These are phyloP conservation scores for Drosophila willistoni DNA, from an alignment of 1,140 invertebrate genomes.

Conservation along the genomic window DNA sequence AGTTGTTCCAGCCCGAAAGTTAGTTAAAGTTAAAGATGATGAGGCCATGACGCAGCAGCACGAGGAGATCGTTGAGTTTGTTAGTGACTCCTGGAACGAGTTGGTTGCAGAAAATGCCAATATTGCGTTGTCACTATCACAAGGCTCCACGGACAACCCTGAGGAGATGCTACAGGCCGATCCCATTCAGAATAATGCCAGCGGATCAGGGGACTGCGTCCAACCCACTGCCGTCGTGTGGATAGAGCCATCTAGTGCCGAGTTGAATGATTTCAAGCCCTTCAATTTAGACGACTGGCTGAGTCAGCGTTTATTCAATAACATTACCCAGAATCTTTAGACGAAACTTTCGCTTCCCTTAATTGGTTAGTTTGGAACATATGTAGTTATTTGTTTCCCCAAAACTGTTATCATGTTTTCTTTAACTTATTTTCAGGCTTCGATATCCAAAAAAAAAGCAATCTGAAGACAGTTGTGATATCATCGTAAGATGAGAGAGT, in stretches of 20 bases:
- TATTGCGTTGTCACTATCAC: constrained; percentile 50
- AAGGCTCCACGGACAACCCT: background rate
- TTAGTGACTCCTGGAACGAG: background rate
- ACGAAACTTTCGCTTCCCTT: background rate
- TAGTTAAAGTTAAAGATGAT: constrained; percentile 77
- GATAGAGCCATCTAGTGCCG: constrained; percentile 88
- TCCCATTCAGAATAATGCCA: background rate
- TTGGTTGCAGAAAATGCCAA: constrained; percentile 80
- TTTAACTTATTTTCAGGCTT: no score
- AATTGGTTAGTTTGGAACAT: background rate
- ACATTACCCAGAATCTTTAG: constrained; percentile 89
- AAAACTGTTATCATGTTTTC: no score
- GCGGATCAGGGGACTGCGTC: constrained; percentile 56
- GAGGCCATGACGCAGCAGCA: constrained; percentile 83
- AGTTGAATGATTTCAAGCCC: constrained; percentile 90
- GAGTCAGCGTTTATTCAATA: constrained; percentile 92
- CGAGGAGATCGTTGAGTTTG: constrained; percentile 83
- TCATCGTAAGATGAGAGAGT: no score
- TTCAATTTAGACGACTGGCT: constrained; percentile 95
- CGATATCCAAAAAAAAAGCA: no score
- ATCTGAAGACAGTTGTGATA: no score
- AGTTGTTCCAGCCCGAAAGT: constrained; percentile 56
- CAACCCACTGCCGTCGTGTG: constrained; percentile 86
- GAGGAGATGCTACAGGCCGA: constrained; percentile 41
- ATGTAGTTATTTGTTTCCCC: no score